phyloP scores from a whole-genome alignment of 2,797 vertebrate species.

The Megalops cyprinoides region DNA sequence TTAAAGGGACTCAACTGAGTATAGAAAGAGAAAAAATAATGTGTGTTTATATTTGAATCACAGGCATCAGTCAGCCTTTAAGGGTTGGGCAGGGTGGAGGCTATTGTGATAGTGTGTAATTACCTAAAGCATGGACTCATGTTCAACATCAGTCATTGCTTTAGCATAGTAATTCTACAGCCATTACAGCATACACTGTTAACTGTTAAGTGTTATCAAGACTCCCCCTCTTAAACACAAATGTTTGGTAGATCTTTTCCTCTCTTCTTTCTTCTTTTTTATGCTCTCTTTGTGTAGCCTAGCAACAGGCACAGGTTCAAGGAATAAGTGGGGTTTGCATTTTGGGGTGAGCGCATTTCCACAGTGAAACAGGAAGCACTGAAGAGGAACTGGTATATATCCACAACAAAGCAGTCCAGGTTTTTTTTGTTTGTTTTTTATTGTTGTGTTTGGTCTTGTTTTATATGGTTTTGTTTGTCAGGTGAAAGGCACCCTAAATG shows the following conservation, averaged over 20 bases:
- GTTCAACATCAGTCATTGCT: constrained; percentile 5
- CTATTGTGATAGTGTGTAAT: constrained; percentile 4
- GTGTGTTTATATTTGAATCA: not conserved
- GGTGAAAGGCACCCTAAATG: not conserved
- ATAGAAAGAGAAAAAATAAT: too few relatives aligned
- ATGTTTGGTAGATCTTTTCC: constrained; percentile 50
- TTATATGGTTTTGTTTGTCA: not conserved
- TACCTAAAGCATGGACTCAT: constrained; percentile 16
- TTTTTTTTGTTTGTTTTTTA: not conserved
- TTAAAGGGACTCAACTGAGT: not conserved
- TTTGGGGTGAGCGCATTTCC: constrained; percentile 44
- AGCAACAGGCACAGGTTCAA: constrained; percentile 53
- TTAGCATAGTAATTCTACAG: constrained; percentile 6
- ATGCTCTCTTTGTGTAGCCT: constrained; percentile 52
- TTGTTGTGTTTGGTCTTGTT: constrained; percentile 23
- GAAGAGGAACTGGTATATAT: constrained; percentile 31
- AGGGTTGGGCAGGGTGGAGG: not conserved
- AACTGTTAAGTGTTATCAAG: constrained; percentile 13
- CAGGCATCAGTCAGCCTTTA: not conserved
- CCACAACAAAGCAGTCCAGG: constrained; percentile 27
- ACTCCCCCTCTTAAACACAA: constrained; percentile 8
- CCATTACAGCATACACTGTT: constrained; percentile 15
- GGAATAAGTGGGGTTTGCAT: constrained; percentile 53
- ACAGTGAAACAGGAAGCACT: constrained; percentile 35
- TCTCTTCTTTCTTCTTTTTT: constrained; percentile 45